These are phyloP conservation scores for Chrosomus eos DNA, from an alignment of 2,797 vertebrate species.

Conservation along the genomic window DNA sequence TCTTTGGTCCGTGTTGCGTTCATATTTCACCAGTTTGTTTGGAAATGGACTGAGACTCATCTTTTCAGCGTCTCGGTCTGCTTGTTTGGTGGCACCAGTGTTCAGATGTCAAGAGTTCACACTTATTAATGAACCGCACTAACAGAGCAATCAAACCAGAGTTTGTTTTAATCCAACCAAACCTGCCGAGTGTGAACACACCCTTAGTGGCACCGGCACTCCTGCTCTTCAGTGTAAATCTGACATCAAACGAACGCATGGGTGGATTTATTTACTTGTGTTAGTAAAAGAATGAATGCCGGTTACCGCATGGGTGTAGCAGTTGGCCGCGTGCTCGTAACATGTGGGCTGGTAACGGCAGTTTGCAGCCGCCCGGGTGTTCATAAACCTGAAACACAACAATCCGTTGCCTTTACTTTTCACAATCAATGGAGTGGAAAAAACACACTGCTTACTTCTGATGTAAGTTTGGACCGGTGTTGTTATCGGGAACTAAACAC, in stretches of 20 bases:
- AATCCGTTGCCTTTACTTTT: background rate
- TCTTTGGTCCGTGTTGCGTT: too few species aligned
- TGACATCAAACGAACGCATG: background rate
- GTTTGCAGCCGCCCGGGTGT: constrained; percentile 92
- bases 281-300: background rate
- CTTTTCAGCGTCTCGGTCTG: too few species aligned
- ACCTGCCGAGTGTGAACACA: too few species aligned
- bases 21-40: too few species aligned
- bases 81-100: too few species aligned
- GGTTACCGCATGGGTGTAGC: constrained; percentile 95
- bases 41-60: too few species aligned
- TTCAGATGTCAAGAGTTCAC: too few species aligned
- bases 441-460: background rate
- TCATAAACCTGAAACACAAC: constrained; percentile 90
- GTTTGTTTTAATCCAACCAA: too few species aligned
- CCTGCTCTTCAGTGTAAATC: too few species aligned
- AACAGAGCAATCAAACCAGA: too few species aligned
- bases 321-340: constrained; percentile 98
- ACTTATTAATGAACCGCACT: too few species aligned
- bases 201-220: too few species aligned
- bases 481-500: rapidly evolving
- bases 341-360: constrained; percentile 96
- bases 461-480: background rate
- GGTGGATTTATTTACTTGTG: background rate
- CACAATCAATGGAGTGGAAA: background rate